Conservation (phyloP, 2,888 invertebrate genomes). For the Lapara coniferarum region DNA sequence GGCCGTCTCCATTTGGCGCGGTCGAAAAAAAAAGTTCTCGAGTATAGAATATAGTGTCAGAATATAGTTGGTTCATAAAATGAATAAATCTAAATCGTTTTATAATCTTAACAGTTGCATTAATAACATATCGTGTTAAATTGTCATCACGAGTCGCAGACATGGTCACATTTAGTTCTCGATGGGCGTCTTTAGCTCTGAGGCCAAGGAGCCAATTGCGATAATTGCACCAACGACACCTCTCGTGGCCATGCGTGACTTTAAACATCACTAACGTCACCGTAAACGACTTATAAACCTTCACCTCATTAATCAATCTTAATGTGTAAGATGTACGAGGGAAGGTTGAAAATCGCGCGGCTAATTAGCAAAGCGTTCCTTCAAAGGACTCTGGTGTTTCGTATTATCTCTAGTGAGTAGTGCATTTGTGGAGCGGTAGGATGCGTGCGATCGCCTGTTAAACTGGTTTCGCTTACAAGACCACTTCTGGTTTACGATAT, state of each 20-base stretch:
- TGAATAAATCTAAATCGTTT: neutral
- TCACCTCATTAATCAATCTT: slow-evolving; percentile 47
- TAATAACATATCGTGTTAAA: slow-evolving; percentile 27
- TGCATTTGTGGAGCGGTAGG: slow-evolving; percentile 55
- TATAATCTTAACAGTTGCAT: slow-evolving; percentile 16
- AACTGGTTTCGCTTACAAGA: slow-evolving; percentile 77
- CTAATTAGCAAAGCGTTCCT: slow-evolving; percentile 49
- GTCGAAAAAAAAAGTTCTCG: no score
- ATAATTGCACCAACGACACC: slow-evolving; percentile 81
- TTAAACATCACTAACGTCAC: slow-evolving; percentile 56
- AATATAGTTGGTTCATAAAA: neutral
- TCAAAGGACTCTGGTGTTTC: slow-evolving; percentile 54
- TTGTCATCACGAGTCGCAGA: slow-evolving; percentile 36
- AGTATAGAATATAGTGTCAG: no score
- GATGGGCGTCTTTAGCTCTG: slow-evolving; percentile 76
- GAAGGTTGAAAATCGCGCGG: slow-evolving; percentile 56
- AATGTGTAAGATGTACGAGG: slow-evolving; percentile 43
- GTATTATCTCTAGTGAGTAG: slow-evolving; percentile 65
- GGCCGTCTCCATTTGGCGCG: no score
- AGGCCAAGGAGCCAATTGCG: slow-evolving; percentile 81
- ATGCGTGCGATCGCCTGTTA: slow-evolving; percentile 69
- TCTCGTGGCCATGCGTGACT: slow-evolving; percentile 77
- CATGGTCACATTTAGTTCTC: slow-evolving; percentile 48
- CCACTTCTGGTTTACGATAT: slow-evolving; percentile 81
- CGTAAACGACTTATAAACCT: slow-evolving; percentile 58